A percentile compares a stretch with the other conserved stretches of the same genome.
phyloP scores from a whole-genome alignment of 2,888 invertebrate species.

The Electrophaes corylata region DNA sequence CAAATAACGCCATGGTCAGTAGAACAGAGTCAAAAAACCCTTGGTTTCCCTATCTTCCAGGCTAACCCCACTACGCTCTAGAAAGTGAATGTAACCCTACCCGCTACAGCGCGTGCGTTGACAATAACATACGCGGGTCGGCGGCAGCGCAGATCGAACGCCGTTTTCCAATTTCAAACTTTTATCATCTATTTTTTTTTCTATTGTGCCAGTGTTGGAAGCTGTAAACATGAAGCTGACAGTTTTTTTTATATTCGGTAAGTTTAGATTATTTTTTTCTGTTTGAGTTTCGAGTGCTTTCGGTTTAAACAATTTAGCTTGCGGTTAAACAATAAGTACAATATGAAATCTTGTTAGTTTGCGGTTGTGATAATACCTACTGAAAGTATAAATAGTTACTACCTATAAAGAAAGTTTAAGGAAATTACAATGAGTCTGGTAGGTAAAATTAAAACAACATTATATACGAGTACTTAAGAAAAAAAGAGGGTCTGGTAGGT shows the following conservation, averaged over 20 bases:
- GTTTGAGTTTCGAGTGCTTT: not conserved
- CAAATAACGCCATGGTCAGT: slow-evolving; percentile 10
- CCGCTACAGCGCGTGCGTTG: slow-evolving; percentile 50
- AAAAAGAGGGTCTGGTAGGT: no score
- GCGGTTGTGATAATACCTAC: not conserved
- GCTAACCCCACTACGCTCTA: slow-evolving; percentile 71
- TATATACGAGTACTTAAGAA: no score
- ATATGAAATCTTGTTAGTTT: not conserved
- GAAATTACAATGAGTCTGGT: not conserved
- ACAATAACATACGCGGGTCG: slow-evolving; percentile 70
- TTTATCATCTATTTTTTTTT: slow-evolving; percentile 43
- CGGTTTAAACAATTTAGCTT: not conserved
- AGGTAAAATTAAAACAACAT: no score
- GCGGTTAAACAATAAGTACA: not conserved
- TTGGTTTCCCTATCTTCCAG: slow-evolving; percentile 68
- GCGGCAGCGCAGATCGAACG: slow-evolving; percentile 73
- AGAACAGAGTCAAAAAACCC: slow-evolving; percentile 73
- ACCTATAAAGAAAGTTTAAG: not conserved
- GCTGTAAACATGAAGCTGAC: slow-evolving; percentile 61
- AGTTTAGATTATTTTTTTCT: slow-evolving; percentile 47
- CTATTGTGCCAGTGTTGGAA: slow-evolving; percentile 68
- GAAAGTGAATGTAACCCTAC: slow-evolving; percentile 76
- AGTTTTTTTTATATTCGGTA: slow-evolving; percentile 69
- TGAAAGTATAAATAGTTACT: no score
- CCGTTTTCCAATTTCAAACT: slow-evolving; percentile 48